Percentiles rank a stretch among this genome's conserved stretches.
phyloP scores from a whole-genome alignment of 2,113 vertebrate species.

The Ploceus nigricollis region DNA sequence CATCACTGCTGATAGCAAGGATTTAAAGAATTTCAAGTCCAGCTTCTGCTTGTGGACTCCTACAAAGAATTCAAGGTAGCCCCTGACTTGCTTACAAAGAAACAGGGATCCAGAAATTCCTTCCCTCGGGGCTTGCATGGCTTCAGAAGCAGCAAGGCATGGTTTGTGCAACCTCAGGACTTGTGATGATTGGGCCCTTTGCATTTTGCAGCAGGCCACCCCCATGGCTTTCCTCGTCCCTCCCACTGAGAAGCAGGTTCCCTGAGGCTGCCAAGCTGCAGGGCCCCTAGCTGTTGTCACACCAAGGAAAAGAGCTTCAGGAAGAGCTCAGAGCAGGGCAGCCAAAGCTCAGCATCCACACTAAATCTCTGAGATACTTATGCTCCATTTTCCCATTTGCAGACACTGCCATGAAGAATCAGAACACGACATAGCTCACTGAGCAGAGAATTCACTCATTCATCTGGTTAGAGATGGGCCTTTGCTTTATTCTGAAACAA shows the following conservation, averaged over 20 bases:
- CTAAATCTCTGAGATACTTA: neutral
- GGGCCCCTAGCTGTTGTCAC: rapidly evolving
- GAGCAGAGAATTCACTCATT: neutral
- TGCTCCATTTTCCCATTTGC: neutral
- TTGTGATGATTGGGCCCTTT: neutral
- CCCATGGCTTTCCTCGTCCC: rapidly evolving
- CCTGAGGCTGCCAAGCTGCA: neutral
- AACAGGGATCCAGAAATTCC: neutral
- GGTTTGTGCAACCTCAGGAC: no score
- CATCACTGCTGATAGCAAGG: neutral
- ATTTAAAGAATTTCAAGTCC: rapidly evolving
- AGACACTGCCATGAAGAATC: neutral
- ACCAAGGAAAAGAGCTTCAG: neutral
- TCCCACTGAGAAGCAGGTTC: rapidly evolving
- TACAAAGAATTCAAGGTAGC: neutral
- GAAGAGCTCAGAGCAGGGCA: neutral
- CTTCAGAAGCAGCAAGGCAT: rapidly evolving
- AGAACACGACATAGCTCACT: neutral
- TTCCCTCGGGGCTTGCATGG: rapidly evolving
- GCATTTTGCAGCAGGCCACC: neutral
- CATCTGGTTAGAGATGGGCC: neutral
- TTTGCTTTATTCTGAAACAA: neutral
- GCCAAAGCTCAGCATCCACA: neutral
- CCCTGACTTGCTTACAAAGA: neutral
- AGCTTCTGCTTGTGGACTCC: neutral